A percentile compares a stretch with the other conserved stretches of the same genome.
Evolutionary conservation across 2,888 invertebrate genomes (phyloP).

Genomic region (Acanthosepion pharaonis): DNA sequence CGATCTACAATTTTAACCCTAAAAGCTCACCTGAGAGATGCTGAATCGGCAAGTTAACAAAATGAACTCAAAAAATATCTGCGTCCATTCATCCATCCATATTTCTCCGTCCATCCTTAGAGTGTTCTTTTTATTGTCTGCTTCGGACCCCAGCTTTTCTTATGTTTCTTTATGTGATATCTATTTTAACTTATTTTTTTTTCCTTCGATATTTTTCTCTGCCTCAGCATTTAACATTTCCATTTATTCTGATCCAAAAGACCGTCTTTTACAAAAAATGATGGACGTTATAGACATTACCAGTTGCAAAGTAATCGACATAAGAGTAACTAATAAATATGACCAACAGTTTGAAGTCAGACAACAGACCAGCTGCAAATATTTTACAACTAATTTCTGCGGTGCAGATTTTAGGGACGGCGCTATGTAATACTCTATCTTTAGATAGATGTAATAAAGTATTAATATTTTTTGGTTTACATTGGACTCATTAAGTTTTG

Average conservation of each 20-base stretch:
- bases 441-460: too few species aligned
- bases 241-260: not conserved
- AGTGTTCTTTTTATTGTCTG: not conserved
- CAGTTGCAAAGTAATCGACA: slow-evolving; percentile 16
- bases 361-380: not conserved
- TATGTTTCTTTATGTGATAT: not conserved
- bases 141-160: not conserved
- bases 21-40: not conserved
- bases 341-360: not conserved
- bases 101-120: not conserved
- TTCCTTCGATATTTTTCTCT: not conserved
- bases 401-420: not conserved
- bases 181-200: not conserved
- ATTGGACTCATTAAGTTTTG: too few species aligned
- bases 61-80: not conserved
- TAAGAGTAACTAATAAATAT: not conserved
- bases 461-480: too few species aligned
- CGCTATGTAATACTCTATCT: not conserved
- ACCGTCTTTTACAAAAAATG: not conserved
- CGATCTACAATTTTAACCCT: not conserved
- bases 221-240: not conserved
- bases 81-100: not conserved
- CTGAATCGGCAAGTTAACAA: not conserved
- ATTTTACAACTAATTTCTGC: not conserved
- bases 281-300: not conserved